phyloP scores from a whole-genome alignment of 2,888 invertebrate genomes.

The Caenorhabditis sp. region DNA sequence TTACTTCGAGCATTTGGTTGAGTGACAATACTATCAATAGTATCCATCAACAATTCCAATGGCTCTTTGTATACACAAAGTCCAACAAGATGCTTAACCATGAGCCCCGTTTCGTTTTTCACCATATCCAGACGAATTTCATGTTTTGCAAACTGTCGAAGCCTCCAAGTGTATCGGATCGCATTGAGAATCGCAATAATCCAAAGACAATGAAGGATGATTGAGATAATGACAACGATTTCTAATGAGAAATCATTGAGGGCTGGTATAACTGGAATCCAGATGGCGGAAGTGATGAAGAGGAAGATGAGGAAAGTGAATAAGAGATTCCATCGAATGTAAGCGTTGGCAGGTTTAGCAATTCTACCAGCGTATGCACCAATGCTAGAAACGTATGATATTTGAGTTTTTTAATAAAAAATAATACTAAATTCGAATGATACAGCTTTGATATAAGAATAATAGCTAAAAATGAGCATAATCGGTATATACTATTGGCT shows the following conservation, averaged over 20 bases:
- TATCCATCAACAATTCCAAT: slow-evolving; percentile 58
- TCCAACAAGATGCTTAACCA: slow-evolving; percentile 55
- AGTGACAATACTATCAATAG: slow-evolving; percentile 56
- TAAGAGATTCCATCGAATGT: slow-evolving; percentile 64
- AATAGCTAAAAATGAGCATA: too few relatives aligned
- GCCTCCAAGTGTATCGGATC: slow-evolving; percentile 51
- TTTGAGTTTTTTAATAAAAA: too few relatives aligned
- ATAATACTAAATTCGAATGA: too few relatives aligned
- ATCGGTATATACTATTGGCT: too few relatives aligned
- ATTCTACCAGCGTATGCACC: slow-evolving; percentile 57
- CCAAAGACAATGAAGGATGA: slow-evolving; percentile 57
- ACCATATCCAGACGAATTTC: slow-evolving; percentile 53
- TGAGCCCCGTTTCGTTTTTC: slow-evolving; percentile 41
- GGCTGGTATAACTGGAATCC: slow-evolving; percentile 61
- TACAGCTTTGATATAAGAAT: too few relatives aligned
- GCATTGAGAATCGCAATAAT: slow-evolving; percentile 60
- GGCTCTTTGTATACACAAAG: slow-evolving; percentile 62
- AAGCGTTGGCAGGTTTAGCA: slow-evolving; percentile 60
- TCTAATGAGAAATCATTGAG: slow-evolving; percentile 57
- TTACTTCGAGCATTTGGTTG: slow-evolving; percentile 59
- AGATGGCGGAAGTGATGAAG: slow-evolving; percentile 60
- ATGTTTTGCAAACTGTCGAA: slow-evolving; percentile 51
- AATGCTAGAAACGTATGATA: slow-evolving; percentile 35
- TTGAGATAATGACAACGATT: slow-evolving; percentile 58
- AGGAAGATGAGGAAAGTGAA: slow-evolving; percentile 65